Conservation (phyloP, 1,140 invertebrate genomes). For the Melanaphis sacchari region DNA sequence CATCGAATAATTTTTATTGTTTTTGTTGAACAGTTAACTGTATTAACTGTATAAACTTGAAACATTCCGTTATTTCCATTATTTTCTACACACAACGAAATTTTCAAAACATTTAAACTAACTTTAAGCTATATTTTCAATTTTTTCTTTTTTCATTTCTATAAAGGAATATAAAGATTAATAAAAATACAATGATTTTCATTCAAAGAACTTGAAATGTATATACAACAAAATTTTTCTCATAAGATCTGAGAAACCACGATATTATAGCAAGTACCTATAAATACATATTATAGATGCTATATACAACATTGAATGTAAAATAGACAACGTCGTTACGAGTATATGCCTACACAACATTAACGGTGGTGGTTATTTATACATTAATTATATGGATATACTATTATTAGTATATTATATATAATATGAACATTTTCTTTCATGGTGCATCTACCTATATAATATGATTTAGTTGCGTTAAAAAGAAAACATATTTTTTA, state of each 20-base stretch:
- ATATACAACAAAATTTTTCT: neutral
- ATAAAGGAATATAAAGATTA: neutral
- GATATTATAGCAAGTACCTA: neutral
- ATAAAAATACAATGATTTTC: neutral
- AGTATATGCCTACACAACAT: too few species aligned
- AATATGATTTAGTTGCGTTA: too few species aligned
- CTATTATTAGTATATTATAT: too few species aligned
- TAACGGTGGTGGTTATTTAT: neutral
- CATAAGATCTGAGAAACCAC: neutral
- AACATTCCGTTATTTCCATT: too few species aligned
- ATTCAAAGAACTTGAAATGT: neutral
- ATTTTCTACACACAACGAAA: too few species aligned
- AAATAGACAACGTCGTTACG: neutral
- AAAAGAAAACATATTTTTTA: neutral
- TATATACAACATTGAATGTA: neutral
- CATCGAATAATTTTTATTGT: too few species aligned
- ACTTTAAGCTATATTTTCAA: neutral
- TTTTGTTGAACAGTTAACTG: too few species aligned
- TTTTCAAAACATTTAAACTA: neutral
- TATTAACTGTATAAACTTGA: too few species aligned
- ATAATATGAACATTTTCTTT: neutral
- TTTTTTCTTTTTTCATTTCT: neutral
- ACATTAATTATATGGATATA: neutral
- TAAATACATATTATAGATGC: too few species aligned
- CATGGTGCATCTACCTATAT: too few species aligned